Evolutionary conservation across 1,140 invertebrate species (phyloP).

Genomic region (Lepeophtheirus salmonis): DNA sequence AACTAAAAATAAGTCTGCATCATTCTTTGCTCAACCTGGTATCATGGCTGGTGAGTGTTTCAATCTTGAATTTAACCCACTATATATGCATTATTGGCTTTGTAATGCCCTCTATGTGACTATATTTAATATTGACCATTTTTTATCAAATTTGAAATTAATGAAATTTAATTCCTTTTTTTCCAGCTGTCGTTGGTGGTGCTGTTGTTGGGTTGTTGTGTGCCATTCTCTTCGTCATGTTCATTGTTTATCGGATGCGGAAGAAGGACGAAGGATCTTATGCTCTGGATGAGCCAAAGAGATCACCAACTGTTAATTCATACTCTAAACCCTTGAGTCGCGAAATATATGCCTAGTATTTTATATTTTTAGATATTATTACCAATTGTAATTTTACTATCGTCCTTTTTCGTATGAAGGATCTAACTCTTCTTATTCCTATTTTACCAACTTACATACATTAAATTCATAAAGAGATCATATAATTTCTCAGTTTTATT

Average conservation of each 20-base stretch:
- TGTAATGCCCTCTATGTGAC: too few species aligned
- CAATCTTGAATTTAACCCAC: not conserved
- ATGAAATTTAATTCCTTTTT: not conserved
- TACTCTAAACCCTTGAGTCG: constrained; percentile 31
- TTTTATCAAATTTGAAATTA: not conserved
- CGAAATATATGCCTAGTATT: constrained; percentile 17
- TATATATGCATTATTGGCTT: too few species aligned
- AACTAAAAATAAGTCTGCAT: constrained; percentile 28
- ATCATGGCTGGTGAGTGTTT: constrained; percentile 60
- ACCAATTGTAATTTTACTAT: too few species aligned
- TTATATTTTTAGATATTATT: too few species aligned
- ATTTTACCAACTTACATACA: too few species aligned
- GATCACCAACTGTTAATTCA: constrained; percentile 68
- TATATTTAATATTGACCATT: too few species aligned
- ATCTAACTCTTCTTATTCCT: too few species aligned
- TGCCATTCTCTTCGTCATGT: constrained; percentile 96
- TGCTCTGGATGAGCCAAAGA: constrained; percentile 84
- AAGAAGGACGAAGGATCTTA: constrained; percentile 99
- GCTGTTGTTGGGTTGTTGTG: constrained; percentile 89
- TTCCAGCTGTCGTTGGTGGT: constrained; percentile 84
- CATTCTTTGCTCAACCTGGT: constrained; percentile 82
- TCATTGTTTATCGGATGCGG: constrained; percentile 96
- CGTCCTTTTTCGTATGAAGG: too few species aligned
- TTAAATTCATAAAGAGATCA: too few species aligned
- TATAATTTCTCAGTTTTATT: too few species aligned